phyloP scores from a whole-genome alignment of 1,140 invertebrate species.

The Dreissena rostriformis region DNA sequence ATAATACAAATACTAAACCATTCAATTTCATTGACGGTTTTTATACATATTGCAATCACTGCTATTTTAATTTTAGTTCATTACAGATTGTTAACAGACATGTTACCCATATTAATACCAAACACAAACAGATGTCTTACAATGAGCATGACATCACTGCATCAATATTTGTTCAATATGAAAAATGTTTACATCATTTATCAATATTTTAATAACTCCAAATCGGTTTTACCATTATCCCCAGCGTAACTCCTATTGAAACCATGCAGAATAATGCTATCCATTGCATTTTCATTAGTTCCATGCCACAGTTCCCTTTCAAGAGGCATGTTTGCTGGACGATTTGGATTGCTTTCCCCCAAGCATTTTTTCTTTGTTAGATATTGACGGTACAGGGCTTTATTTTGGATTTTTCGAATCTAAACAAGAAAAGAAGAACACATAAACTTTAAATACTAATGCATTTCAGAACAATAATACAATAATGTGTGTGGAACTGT shows the following conservation, averaged over 20 bases:
- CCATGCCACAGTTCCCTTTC: conserved; percentile 66
- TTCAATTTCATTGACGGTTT: too few relatives aligned
- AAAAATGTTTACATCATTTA: too few relatives aligned
- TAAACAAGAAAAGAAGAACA: conserved; percentile 36
- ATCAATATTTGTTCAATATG: too few relatives aligned
- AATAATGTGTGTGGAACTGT: too few relatives aligned
- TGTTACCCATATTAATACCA: too few relatives aligned
- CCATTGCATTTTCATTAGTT: conserved; percentile 53
- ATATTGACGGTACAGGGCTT: conserved; percentile 63
- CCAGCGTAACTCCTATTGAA: conserved; percentile 70
- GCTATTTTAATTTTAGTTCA: too few relatives aligned
- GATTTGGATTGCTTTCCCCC: conserved; percentile 44
- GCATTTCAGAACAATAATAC: not conserved
- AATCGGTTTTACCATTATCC: conserved; percentile 59
- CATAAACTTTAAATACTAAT: not conserved
- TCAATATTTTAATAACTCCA: too few relatives aligned
- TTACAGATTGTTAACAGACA: too few relatives aligned
- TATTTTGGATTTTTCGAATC: conserved; percentile 68
- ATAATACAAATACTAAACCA: too few relatives aligned
- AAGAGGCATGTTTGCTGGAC: conserved; percentile 28
- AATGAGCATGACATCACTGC: too few relatives aligned
- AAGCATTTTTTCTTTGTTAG: conserved; percentile 59
- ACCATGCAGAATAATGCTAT: conserved; percentile 64
- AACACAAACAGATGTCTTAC: too few relatives aligned
- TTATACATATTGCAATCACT: too few relatives aligned